Conservation (phyloP, 2,888 invertebrate genomes). For the Trypoxylon attenuatum region DNA sequence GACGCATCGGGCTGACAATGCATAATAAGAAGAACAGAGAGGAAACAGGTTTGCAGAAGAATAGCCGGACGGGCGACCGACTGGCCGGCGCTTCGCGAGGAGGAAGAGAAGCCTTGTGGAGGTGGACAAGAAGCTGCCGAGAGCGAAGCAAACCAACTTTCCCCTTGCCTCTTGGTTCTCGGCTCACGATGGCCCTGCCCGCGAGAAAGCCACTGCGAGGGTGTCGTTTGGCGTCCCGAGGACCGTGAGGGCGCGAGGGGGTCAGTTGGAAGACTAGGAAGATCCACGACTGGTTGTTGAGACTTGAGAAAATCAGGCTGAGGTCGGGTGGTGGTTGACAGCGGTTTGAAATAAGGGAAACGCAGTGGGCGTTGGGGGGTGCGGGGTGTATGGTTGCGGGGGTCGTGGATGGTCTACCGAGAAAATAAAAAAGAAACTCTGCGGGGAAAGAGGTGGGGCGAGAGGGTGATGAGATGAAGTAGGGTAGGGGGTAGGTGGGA, state of each 20-base stretch:
- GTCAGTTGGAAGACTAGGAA: not conserved
- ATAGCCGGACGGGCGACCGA: conserved; percentile 49
- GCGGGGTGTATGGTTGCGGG: conserved; percentile 16
- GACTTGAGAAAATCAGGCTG: not conserved
- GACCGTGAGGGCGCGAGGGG: not conserved
- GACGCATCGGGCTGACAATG: conserved; percentile 45
- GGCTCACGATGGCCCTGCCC: conserved; percentile 1
- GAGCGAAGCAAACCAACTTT: conserved; percentile 8
- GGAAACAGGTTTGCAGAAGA: conserved; percentile 70
- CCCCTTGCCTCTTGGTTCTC: conserved; percentile 12
- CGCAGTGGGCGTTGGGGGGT: conserved; percentile 20
- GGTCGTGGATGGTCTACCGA: conserved; percentile 40
- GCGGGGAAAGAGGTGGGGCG: conserved; percentile 22
- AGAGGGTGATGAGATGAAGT: too few relatives aligned
- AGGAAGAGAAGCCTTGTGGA: not conserved
- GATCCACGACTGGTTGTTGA: not conserved
- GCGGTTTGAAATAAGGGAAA: conserved; percentile 43
- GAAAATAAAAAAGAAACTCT: conserved; percentile 40
- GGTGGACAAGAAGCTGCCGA: conserved; percentile 16
- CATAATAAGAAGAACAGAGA: conserved; percentile 69
- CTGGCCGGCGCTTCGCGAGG: conserved; percentile 20
- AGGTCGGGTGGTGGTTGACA: conserved; percentile 19
- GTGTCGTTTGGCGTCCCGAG: conserved; percentile 22
- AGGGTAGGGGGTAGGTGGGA: too few relatives aligned
- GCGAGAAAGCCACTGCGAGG: conserved; percentile 16